Evolutionary conservation across 2,113 vertebrate species (phyloP).

Genomic region (Otocyon megalotis): DNA sequence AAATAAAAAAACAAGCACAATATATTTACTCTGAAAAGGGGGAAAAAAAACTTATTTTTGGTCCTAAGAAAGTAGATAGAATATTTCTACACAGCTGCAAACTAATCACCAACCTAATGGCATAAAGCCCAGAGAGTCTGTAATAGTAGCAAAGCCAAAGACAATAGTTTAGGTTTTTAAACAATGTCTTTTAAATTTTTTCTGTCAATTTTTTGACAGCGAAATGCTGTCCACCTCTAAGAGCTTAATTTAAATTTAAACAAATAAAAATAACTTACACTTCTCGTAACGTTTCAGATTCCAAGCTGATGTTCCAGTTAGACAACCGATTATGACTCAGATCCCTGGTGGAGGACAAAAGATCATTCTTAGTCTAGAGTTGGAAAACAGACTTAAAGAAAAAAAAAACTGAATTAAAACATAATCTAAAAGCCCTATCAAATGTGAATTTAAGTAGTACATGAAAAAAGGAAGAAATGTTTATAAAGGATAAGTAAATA

Average conservation of each 20-base stretch:
- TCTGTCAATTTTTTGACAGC: background rate
- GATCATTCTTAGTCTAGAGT: conserved; percentile 7
- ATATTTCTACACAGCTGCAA: background rate
- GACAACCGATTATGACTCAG: conserved; percentile 90
- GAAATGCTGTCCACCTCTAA: background rate
- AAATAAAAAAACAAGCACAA: background rate
- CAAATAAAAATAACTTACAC: conserved; percentile 87
- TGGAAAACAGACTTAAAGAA: background rate
- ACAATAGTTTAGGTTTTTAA: background rate
- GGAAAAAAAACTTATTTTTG: background rate
- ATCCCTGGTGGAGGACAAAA: conserved; percentile 84
- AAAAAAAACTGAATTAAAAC: background rate
- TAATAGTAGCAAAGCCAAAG: conserved; percentile 40
- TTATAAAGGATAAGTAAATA: conserved; percentile 25
- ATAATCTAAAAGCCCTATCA: background rate
- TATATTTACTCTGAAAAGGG: background rate
- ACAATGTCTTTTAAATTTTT: conserved; percentile 28
- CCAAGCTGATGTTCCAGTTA: conserved; percentile 87
- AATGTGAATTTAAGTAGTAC: conserved; percentile 15
- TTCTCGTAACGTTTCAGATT: conserved; percentile 87
- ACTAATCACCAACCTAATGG: background rate
- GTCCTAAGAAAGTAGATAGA: conserved; percentile 25
- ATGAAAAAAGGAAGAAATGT: conserved; percentile 29
- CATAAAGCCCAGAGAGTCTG: background rate
- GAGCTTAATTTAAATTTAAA: conserved; percentile 61